Percentiles rank a stretch among this genome's conserved stretches.
These are phyloP conservation scores for Anarrhichthys ocellatus DNA, from an alignment of 2,113 vertebrate species.

Conservation along the genomic window DNA sequence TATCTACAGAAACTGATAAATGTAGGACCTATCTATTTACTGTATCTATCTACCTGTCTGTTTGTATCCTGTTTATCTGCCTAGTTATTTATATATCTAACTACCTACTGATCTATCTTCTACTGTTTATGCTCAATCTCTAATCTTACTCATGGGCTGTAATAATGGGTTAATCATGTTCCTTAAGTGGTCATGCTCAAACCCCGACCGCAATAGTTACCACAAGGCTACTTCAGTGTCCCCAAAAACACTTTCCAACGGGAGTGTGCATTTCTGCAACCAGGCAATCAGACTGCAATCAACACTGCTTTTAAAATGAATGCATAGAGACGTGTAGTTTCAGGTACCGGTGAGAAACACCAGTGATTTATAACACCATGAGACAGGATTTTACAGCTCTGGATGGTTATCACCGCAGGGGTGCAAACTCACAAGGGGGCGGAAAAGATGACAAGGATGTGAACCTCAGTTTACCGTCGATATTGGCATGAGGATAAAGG, in stretches of 20 bases:
- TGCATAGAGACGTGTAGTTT: neutral
- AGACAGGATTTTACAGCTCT: neutral
- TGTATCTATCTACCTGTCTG: neutral
- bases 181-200: neutral
- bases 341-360: neutral
- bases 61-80: neutral
- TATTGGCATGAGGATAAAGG: neutral
- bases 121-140: neutral
- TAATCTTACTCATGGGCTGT: neutral
- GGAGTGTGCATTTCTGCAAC: neutral
- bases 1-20: neutral
- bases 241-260: neutral
- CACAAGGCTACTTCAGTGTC: neutral
- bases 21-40: neutral
- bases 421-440: neutral
- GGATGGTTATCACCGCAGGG: neutral
- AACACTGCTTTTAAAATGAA: neutral
- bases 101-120: neutral
- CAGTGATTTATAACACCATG: neutral
- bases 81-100: neutral
- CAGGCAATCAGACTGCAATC: slow-evolving; percentile 2
- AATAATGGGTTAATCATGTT: neutral
- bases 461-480: neutral
- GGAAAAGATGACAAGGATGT: neutral
- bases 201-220: neutral